Evolutionary conservation across 92 coral and sea anemone species (phyloP), one percentile per base, ranked within the genome.

Genomic region (Porites rus): DNA sequence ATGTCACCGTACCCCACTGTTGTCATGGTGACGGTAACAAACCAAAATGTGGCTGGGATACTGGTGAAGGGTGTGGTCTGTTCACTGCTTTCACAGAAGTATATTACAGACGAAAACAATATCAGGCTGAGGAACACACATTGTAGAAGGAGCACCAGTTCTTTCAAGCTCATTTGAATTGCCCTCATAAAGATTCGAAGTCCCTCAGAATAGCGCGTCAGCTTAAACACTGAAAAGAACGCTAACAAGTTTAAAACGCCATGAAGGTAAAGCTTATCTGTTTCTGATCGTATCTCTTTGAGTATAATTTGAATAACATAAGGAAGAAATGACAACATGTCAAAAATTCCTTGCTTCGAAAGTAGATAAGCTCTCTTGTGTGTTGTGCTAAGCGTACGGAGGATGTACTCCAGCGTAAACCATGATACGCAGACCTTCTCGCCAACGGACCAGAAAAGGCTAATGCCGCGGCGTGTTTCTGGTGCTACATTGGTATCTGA

Each of bases 1-100:
- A 86, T 54, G 85, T 90, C 93, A 62, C 93, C 93, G 65, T 86
- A 90, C 11, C 93, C 93, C 67, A 91, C 93, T 28, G 93, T 91
- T 59, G 93, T 91, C 91, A 91, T 91, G 82, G 93, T 91, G 71
- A 91, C 86, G 51, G 87, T 69, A 20, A 72, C 79, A 73, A 74
- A 91, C 93, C 93, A 91, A 65, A 87, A 87, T 51, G 91, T 80
- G 2, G 31, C 91, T 24, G 93, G 93, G 77, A 91, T 91, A 51
- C 93, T 91, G n/a, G 69, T 68, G 85, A 91, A 91, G 22, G 64
- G 46, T 12, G 87, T 43, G 1, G 87, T 18, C 21, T 65, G 21
- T 50, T 71, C 79, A n/a, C 59, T 43, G 46, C 84, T 76, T 20
- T 91, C 93, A 7, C 65, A 69, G 88, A 69, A 91, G 64, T 76